Percentiles rank a stretch among this genome's conserved stretches.
Conservation (phyloP, 2,113 vertebrate genomes). For the Ictidomys tridecemlineatus region DNA sequence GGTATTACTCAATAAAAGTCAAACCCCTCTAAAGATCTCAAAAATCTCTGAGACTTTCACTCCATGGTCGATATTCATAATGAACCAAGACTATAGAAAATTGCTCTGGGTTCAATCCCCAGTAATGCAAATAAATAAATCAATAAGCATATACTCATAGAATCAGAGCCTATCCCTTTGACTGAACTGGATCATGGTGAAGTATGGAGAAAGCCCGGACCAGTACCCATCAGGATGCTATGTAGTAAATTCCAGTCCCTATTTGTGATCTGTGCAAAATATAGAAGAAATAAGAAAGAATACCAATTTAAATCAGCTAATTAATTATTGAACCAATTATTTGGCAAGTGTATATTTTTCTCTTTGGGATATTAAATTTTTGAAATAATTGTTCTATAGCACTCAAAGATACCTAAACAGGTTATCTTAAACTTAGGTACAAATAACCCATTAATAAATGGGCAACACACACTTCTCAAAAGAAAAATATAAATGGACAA, state of each 20-base stretch:
- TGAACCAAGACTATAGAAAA: slow-evolving; percentile 32
- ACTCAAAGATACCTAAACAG: neutral
- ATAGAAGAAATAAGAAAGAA: slow-evolving; percentile 6
- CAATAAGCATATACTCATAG: neutral
- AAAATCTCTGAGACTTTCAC: neutral
- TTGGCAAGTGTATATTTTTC: neutral
- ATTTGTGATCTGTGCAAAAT: slow-evolving; percentile 39
- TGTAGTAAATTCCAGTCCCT: neutral
- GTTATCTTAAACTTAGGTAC: slow-evolving; percentile 25
- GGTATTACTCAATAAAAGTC: neutral
- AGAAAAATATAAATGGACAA: no score
- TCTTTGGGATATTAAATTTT: slow-evolving; percentile 20
- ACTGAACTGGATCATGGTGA: slow-evolving; percentile 48
- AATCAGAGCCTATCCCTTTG: neutral
- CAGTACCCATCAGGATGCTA: neutral
- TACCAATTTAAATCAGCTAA: slow-evolving; percentile 51
- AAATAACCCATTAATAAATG: neutral
- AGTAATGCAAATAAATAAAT: neutral
- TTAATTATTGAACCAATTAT: slow-evolving; percentile 48
- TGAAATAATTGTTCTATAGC: neutral
- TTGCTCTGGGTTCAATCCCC: no score
- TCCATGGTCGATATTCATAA: slow-evolving; percentile 23
- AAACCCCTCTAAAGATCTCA: slow-evolving; percentile 28
- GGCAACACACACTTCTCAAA: no score
- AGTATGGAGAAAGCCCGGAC: slow-evolving; percentile 15